phyloP scores from a whole-genome alignment of 1,140 invertebrate genomes.

The Drosophila lacertosa region DNA sequence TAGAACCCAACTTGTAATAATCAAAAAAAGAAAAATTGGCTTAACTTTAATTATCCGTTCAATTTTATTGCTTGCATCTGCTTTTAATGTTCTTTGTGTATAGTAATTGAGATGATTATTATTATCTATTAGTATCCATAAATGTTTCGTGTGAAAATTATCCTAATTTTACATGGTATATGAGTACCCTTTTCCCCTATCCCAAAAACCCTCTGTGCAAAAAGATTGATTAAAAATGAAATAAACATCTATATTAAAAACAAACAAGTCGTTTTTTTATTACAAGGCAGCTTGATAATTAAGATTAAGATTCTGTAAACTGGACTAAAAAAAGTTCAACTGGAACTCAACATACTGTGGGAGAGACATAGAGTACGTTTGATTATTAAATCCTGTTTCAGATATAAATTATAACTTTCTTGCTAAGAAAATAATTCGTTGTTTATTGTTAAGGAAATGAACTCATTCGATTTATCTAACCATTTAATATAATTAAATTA shows the following conservation, averaged over 20 bases:
- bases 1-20: constrained; percentile 20
- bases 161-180: constrained; percentile 53
- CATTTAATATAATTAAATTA: too few relatives aligned
- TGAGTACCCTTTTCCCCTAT: constrained; percentile 6
- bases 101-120: constrained; percentile 62
- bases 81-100: constrained; percentile 52
- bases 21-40: constrained; percentile 37
- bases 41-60: constrained; percentile 12
- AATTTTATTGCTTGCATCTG: constrained; percentile 29
- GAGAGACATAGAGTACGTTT: too few relatives aligned
- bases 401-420: too few relatives aligned
- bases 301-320: too few relatives aligned
- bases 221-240: constrained; percentile 31
- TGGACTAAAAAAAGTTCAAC: too few relatives aligned
- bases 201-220: constrained; percentile 33
- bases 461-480: too few relatives aligned
- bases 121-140: constrained; percentile 46
- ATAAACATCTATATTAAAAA: constrained; percentile 59
- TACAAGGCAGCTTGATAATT: background rate
- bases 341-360: too few relatives aligned
- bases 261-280: background rate
- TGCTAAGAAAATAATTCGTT: too few relatives aligned
- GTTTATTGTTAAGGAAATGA: too few relatives aligned
- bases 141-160: constrained; percentile 64
- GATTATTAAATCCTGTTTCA: too few relatives aligned